Evolutionary conservation across 2,797 vertebrate genomes (phyloP), one percentile per base, ranked within the genome.

Genomic region (Gobio occitaniae): DNA sequence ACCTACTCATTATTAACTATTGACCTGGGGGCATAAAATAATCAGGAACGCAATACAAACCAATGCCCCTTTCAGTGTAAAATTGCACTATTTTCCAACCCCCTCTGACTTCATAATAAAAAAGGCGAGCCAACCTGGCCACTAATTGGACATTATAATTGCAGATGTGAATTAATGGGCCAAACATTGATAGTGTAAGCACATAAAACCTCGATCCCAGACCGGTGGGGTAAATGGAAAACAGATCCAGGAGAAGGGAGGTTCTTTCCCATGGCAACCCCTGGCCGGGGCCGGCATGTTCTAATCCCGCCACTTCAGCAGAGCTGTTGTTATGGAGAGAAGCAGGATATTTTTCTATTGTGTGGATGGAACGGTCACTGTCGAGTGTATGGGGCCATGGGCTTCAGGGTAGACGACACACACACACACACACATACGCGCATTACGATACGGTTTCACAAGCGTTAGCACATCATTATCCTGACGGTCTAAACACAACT

Each of bases 131-230:
- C 88, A 48, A 74, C 72, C 78, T 29, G 56, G 84, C 52, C 82
- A 65, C 44, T 93, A 92, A 92, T 89, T 89, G 87, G 85, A 79
- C 88, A 86, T 89, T 86, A 86, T 88, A 90, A 90, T 83, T 90
- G 85, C 66, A 88, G 80, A 90, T 90, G 88, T 90, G 92, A 92
- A 93, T 93, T 89, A 93, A 90, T 84, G 86, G 54, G 74, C 56
- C 83, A 68, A 86, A 86, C 85, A 89, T 65, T 86, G 88, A 90
- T 87, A 89, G 85, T 87, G 90, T 92, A 89, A 92, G 87, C 89
- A 91, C 76, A 86, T 90, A 86, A 89, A 91, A 92, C 86, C 86
- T 74, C 71, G 77, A 87, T 83, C 80, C 21, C 17, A 70, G 87
- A 92, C 86, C 68, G 48, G 86, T 48, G 44, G 8, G 7, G 13